These are phyloP conservation scores for Nephrotoma flavescens DNA, from an alignment of 2,888 invertebrate species.

Conservation along the genomic window DNA sequence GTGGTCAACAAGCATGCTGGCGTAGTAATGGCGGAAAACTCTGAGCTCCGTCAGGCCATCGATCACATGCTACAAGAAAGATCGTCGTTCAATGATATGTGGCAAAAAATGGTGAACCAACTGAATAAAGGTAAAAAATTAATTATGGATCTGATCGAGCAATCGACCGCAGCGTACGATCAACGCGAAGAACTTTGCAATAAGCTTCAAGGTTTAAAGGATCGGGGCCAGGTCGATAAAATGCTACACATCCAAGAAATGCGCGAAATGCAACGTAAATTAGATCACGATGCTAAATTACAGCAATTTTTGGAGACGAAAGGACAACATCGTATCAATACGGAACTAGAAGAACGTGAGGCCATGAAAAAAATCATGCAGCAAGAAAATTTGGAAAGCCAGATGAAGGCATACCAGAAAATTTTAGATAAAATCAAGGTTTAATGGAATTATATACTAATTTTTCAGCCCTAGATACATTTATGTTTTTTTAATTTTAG, in stretches of 20 bases:
- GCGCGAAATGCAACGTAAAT: slow-evolving; percentile 68
- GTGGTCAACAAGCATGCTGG: slow-evolving; percentile 65
- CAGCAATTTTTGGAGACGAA: slow-evolving; percentile 76
- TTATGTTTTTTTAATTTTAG: slow-evolving; percentile 20
- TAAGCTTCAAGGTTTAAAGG: slow-evolving; percentile 66
- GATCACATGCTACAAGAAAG: slow-evolving; percentile 68
- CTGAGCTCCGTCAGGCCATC: slow-evolving; percentile 58
- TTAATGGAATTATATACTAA: slow-evolving; percentile 16
- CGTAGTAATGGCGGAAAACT: slow-evolving; percentile 56
- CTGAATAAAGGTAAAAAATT: slow-evolving; percentile 65
- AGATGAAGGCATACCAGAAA: slow-evolving; percentile 55
- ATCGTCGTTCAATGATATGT: slow-evolving; percentile 65
- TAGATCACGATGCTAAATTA: slow-evolving; percentile 73
- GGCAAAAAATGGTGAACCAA: slow-evolving; percentile 61
- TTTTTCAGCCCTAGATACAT: background rate
- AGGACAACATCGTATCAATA: slow-evolving; percentile 61
- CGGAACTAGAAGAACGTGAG: slow-evolving; percentile 58
- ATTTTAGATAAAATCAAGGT: slow-evolving; percentile 63
- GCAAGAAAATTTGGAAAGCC: slow-evolving; percentile 51
- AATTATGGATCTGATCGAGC: slow-evolving; percentile 74
- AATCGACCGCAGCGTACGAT: slow-evolving; percentile 77
- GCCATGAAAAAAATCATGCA: slow-evolving; percentile 51
- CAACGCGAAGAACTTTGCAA: slow-evolving; percentile 69
- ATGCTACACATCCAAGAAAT: slow-evolving; percentile 56
- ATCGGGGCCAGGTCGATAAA: slow-evolving; percentile 59